Conservation (phyloP, 2,888 invertebrate genomes). For the Tinea pellionella region DNA sequence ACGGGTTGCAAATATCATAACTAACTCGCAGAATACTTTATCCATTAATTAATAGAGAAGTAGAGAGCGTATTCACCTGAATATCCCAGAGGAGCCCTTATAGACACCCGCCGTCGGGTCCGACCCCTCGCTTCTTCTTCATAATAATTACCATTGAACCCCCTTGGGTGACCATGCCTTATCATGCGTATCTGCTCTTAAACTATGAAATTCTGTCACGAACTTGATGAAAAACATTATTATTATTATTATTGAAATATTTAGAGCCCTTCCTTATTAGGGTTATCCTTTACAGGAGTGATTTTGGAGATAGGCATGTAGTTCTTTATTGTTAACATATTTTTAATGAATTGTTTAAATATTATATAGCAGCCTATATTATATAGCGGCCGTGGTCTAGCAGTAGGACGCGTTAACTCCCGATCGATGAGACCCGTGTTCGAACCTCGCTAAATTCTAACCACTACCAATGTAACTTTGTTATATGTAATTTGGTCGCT, state of each 20-base stretch:
- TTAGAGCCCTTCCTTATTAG: conserved; percentile 3
- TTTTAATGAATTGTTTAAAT: too few relatives aligned
- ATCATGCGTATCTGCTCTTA: conserved; percentile 18
- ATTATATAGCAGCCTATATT: too few relatives aligned
- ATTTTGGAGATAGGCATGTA: not conserved
- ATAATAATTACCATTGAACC: conserved; percentile 68
- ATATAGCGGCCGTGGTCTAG: too few relatives aligned
- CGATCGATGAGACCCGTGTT: too few relatives aligned
- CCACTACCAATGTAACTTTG: too few relatives aligned
- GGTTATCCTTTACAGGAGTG: not conserved
- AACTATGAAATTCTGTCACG: conserved; percentile 18
- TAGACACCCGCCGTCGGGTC: conserved; percentile 25
- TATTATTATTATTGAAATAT: not conserved
- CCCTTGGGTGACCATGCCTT: conserved; percentile 20
- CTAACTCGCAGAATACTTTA: conserved; percentile 35
- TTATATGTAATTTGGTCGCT: too few relatives aligned
- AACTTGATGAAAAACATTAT: conserved; percentile 15
- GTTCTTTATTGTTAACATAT: too few relatives aligned
- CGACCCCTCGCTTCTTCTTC: conserved; percentile 25
- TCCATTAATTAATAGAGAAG: conserved; percentile 46
- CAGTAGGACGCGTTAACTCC: too few relatives aligned
- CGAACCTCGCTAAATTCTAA: too few relatives aligned
- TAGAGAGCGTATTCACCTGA: conserved; percentile 29
- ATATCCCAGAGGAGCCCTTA: conserved; percentile 38
- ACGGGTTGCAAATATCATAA: conserved; percentile 15